Conservation (phyloP, 2,888 invertebrate species). For the Lycaena phlaeas region DNA sequence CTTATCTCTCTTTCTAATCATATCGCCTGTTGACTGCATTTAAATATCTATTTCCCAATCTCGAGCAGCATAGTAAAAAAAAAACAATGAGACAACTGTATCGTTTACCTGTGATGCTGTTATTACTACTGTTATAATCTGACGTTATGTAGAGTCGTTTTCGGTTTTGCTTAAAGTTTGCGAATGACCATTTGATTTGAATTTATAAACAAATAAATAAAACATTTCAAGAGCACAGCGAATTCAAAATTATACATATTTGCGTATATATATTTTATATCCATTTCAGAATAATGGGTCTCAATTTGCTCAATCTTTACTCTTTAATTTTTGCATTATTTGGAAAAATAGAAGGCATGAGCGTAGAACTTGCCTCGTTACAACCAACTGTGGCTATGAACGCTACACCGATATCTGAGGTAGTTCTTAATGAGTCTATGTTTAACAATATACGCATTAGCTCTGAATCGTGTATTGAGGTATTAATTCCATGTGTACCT, state of each 20-base stretch:
- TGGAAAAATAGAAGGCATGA: slow-evolving; percentile 88
- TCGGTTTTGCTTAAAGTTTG: too few species aligned
- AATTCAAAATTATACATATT: too few species aligned
- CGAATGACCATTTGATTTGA: too few species aligned
- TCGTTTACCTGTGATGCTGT: too few species aligned
- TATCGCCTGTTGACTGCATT: not conserved
- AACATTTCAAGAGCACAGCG: too few species aligned
- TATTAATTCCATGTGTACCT: slow-evolving; percentile 10
- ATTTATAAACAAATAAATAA: too few species aligned
- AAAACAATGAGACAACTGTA: too few species aligned
- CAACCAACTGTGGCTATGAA: slow-evolving; percentile 57
- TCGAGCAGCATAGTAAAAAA: not conserved
- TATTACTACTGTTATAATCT: too few species aligned
- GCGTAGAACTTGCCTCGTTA: slow-evolving; percentile 66
- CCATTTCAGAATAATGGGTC: slow-evolving; percentile 88
- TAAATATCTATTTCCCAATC: not conserved
- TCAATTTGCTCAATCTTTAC: slow-evolving; percentile 95
- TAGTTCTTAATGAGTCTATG: slow-evolving; percentile 26
- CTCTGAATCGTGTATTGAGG: slow-evolving; percentile 3
- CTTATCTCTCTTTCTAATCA: not conserved
- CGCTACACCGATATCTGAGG: slow-evolving; percentile 29
- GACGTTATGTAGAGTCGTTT: too few species aligned
- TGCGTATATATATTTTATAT: too few species aligned
- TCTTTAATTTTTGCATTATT: slow-evolving; percentile 94
- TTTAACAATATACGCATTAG: not conserved